These are phyloP conservation scores for Chiroxiphia lanceolata DNA, from an alignment of 2,797 vertebrate species.

Conservation along the genomic window DNA sequence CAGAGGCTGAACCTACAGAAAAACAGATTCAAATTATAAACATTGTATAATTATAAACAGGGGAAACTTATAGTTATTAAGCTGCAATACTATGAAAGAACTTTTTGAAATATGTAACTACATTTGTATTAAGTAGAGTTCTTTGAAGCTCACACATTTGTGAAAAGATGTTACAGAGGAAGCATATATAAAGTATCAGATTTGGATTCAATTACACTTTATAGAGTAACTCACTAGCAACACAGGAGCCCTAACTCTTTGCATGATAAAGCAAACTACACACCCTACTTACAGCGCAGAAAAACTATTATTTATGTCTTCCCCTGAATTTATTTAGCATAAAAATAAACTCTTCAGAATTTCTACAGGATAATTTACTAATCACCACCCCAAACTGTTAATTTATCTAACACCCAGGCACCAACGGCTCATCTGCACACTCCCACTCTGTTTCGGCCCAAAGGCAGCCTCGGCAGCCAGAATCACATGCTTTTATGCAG, in stretches of 20 bases:
- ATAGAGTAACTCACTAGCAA: not conserved
- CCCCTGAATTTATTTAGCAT: not conserved
- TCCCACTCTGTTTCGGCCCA: not conserved
- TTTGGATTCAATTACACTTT: not conserved
- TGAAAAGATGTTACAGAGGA: not conserved
- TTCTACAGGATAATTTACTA: not conserved
- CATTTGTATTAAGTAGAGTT: not conserved
- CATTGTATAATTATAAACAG: not conserved
- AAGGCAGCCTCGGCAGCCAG: not conserved
- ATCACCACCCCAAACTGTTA: not conserved
- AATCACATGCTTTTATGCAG: not conserved
- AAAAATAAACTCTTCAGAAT: constrained; percentile 4
- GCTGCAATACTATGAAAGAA: not conserved
- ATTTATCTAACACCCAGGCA: not conserved
- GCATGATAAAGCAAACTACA: not conserved
- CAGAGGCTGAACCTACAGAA: not conserved
- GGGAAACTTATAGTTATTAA: not conserved
- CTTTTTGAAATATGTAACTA: not conserved
- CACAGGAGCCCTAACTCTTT: not conserved
- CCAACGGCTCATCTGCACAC: not conserved
- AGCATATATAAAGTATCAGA: not conserved
- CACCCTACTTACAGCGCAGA: not conserved
- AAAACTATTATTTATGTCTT: not conserved
- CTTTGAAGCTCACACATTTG: not conserved
- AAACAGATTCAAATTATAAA: not conserved